These are phyloP conservation scores for Hafferia zeledoni DNA, from an alignment of 2,797 vertebrate species.

Conservation along the genomic window DNA sequence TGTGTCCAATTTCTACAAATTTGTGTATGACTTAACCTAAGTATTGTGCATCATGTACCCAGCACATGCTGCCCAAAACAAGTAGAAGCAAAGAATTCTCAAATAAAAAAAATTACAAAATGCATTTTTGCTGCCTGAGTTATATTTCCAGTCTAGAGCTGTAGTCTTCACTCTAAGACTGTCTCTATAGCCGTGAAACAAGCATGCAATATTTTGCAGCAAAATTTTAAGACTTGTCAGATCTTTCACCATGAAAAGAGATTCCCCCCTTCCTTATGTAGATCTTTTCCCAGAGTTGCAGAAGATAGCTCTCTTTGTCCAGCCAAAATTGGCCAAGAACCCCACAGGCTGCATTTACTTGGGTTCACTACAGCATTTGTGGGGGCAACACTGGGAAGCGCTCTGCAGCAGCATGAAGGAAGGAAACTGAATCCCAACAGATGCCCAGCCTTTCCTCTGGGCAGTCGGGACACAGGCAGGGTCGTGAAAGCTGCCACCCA, in stretches of 20 bases:
- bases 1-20: background rate
- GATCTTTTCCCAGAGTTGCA: background rate
- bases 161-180: background rate
- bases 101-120: conserved; percentile 15
- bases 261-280: background rate
- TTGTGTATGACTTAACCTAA: background rate
- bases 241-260: background rate
- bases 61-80: background rate
- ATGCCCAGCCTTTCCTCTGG: background rate
- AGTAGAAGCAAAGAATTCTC: background rate
- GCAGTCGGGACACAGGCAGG: background rate
- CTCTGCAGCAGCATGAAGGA: background rate
- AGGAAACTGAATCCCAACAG: background rate
- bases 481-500: background rate
- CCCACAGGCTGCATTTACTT: background rate
- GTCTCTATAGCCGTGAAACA: background rate
- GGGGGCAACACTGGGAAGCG: background rate
- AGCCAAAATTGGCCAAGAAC: background rate
- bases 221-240: background rate
- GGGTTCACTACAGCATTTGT: background rate
- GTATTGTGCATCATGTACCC: background rate
- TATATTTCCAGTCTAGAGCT: background rate
- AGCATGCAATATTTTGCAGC: background rate
- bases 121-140: background rate
- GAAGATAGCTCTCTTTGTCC: background rate